Conservation (phyloP, 1,140 invertebrate species). For the Bombus vancouverensis region DNA sequence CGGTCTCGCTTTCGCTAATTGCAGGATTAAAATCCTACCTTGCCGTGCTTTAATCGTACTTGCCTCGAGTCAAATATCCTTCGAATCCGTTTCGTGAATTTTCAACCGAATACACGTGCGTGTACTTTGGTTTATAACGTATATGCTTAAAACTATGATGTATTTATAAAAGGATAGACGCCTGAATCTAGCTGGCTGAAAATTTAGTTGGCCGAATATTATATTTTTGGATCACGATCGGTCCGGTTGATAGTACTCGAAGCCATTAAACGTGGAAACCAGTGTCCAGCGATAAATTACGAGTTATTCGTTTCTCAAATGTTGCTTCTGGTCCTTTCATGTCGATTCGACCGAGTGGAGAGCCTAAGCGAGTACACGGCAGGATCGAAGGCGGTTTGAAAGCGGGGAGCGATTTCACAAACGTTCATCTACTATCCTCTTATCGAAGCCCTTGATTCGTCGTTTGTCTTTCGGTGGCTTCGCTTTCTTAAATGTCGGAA, state of each 20-base stretch:
- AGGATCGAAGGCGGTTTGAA: constrained; percentile 56
- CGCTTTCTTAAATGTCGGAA: not conserved
- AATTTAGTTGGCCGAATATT: too few relatives aligned
- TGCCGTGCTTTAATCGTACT: not conserved
- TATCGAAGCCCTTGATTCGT: too few relatives aligned
- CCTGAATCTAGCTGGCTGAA: too few relatives aligned
- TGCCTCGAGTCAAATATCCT: not conserved
- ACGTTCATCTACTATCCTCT: too few relatives aligned
- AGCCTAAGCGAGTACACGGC: constrained; percentile 3
- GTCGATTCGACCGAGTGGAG: constrained; percentile 22
- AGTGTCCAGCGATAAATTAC: constrained; percentile 53
- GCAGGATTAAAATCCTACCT: not conserved
- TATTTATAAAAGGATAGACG: not conserved
- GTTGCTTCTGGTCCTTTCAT: constrained; percentile 43
- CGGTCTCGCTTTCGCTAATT: not conserved
- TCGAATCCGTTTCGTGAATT: not conserved
- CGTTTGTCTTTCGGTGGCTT: not conserved
- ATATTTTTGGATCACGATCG: too few relatives aligned
- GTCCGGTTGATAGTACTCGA: too few relatives aligned
- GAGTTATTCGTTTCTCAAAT: constrained; percentile 42
- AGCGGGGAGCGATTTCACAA: constrained; percentile 47
- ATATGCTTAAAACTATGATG: too few relatives aligned
- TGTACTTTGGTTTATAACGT: too few relatives aligned
- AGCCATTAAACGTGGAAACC: not conserved
- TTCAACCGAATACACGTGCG: not conserved